Base-by-base conservation (phyloP, 2,797 vertebrate species). In the Phalloptychus januarius region DNA sequence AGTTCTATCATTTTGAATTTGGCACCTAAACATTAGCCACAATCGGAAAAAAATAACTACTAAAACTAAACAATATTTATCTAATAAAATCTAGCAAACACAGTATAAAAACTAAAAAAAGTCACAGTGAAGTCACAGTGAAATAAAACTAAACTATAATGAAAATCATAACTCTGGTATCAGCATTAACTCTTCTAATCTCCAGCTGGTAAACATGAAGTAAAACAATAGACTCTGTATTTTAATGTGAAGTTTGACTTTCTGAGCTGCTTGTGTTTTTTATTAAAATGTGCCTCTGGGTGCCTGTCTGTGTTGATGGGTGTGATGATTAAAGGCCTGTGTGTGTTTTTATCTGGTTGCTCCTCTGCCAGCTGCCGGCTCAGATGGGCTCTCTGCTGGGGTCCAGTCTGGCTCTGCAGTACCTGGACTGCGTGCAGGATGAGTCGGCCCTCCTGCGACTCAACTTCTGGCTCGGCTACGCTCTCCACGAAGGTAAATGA, bases 341-440 rank as follows among this genome's bases (percentile, higher is more conserved):
- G 25, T 80, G 33, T 73, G 28, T 79, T 83, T 69, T 72, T 83
- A 75, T 74, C 72, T 36, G 73, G 36, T 80, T 78, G 80, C 80
- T 83, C 28, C 92, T 45, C 85, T 91, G 77, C 89, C 92, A 99
- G 98, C 95, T 99, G 85, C 98, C 98, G 20, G 95, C 97, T 86
- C 97, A 96, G 94, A 98, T 99, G 96, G 97, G 97, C 65, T 98
- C 97, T 23, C 95, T 99, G 86, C 86, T 99, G 76, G 95, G 95
- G 71, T 97, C 92, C 80, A 94, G 96, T 74, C 89, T 98, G 79
- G 91, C 97, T 1, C 95, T 99, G 88, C 97, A 98, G 80, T 98
- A 97, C 89, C 91, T 99, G 83, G 97, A 98, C 83, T 98, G 96
- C 83, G 87, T 97, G 74, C 97, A 92, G 94, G 97, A 99, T 79